Conservation (phyloP, 2,113 vertebrate genomes). For the Salvator merianae region DNA sequence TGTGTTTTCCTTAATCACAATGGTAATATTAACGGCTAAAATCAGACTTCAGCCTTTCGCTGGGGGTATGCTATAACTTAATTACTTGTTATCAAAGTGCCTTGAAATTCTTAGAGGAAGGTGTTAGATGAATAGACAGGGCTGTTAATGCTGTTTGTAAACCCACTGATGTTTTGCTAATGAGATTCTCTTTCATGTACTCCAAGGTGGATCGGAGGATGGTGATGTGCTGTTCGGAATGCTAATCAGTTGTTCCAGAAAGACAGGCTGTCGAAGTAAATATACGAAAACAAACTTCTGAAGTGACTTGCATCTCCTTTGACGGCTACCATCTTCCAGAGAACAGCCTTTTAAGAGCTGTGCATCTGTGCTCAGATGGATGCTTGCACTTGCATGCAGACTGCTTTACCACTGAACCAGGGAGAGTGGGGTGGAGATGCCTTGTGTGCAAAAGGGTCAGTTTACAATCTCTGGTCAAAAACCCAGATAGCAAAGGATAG, state of each 20-base stretch:
- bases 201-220: conserved; percentile 8
- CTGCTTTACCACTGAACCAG: not conserved
- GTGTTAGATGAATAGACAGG: conserved; percentile 22
- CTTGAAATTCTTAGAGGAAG: conserved; percentile 26
- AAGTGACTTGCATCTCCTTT: not conserved
- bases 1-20: not conserved
- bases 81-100: conserved; percentile 19
- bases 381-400: not conserved
- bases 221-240: conserved; percentile 2
- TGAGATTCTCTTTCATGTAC: conserved; percentile 20
- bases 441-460: not conserved
- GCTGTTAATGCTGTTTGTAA: conserved; percentile 33
- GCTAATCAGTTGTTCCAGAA: conserved; percentile 14
- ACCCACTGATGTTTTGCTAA: conserved; percentile 20
- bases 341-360: not conserved
- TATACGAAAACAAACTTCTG: not conserved
- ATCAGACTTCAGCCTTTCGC: not conserved
- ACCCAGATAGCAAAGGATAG: not conserved
- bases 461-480: not conserved
- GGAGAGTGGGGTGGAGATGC: not conserved
- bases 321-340: not conserved
- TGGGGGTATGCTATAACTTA: not conserved
- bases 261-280: not conserved
- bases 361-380: not conserved
- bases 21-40: conserved; percentile 13